phyloP scores from a whole-genome alignment of 2,113 vertebrate species.

The Larimichthys polyactis region DNA sequence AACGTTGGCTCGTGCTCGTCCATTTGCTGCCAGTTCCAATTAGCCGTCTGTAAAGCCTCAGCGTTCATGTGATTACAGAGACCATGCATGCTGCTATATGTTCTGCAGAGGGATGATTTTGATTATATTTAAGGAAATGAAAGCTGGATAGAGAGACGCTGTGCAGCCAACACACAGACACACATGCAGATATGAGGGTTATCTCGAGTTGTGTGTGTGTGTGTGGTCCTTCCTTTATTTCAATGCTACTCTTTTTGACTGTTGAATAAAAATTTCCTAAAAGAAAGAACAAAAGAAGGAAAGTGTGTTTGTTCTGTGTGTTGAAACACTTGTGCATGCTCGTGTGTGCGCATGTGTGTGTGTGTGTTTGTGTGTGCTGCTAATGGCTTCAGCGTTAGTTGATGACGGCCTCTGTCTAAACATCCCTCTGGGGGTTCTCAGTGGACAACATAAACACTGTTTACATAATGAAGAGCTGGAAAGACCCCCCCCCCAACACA shows the following conservation, averaged over 20 bases:
- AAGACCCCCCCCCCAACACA: not conserved
- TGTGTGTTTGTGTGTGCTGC: constrained; percentile 13
- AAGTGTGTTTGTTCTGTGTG: constrained; percentile 15
- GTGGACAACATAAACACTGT: constrained; percentile 69
- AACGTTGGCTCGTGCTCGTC: constrained; percentile 29
- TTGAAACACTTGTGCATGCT: not conserved
- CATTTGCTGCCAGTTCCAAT: constrained; percentile 53
- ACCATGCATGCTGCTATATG: constrained; percentile 15
- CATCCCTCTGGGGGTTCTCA: constrained; percentile 69
- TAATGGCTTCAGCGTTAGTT: constrained; percentile 63
- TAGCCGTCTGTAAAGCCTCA: constrained; percentile 7
- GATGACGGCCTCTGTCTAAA: constrained; percentile 68
- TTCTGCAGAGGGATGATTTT: constrained; percentile 28
- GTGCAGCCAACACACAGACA: not conserved
- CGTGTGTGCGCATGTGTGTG: not conserved
- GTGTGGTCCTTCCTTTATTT: constrained; percentile 41
- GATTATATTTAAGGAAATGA: constrained; percentile 47
- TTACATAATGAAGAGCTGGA: constrained; percentile 69
- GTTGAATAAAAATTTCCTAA: constrained; percentile 6
- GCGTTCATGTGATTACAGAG: constrained; percentile 34
- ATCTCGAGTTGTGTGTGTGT: constrained; percentile 27
- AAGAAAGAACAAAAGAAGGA: constrained; percentile 17
- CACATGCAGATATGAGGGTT: not conserved
- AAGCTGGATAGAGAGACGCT: constrained; percentile 10
- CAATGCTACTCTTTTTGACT: constrained; percentile 1